Base-by-base conservation (phyloP, 2,888 invertebrate genomes). In the Eustalomyia histrio region DNA sequence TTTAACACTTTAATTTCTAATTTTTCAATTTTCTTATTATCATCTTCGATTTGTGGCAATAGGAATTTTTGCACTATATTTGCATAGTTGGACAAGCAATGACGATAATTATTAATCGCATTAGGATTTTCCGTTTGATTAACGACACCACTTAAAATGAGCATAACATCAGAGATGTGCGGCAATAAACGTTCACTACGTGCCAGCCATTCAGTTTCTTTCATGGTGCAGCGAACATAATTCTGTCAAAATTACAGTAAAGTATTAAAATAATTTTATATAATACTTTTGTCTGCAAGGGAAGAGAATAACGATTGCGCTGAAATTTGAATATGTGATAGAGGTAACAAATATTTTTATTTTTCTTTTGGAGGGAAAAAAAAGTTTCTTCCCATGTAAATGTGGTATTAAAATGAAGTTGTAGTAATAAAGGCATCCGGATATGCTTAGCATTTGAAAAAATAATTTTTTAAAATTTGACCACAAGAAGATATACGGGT, bases 201-300 rank as follows among this genome's bases (percentile, higher is more conserved):
- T 9, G 87, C 87, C 35, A 89, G 67, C 88, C 87, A 88, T 79
- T 87, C 86, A 3, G 86, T 86, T 84, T 89, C 89, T 60, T 87
- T 87, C 53, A 84, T 83, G 3, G 89, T 88, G 33, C 88, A 88
- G 14, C 88, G 87, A 6, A 88, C 87, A 57, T 86, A 87, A 53
- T 85, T 87, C 88, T 88, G 52, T 61, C 74, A 55, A 47, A 9
- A 55, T 29, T 57, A 8, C 7, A 29, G 7, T 29, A 29, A 24
- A 24, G 29, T 29, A 6, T 29, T 6, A 6, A 29, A 29, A 29
- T 29, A 1, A 7, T 29, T 0, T 33, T n/a, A 17, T 50, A 29
- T 12, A n/a, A 5, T 17, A 10, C 12, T 16, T 33, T n/a, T n/a
- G n/a, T n/a, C n/a, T n/a, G n/a, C n/a, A n/a, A n/a, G n/a, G n/a